Evolutionary conservation across 2,797 vertebrate species (phyloP), one percentile per base, ranked within the genome.

Genomic region (Tamandua tetradactyla): DNA sequence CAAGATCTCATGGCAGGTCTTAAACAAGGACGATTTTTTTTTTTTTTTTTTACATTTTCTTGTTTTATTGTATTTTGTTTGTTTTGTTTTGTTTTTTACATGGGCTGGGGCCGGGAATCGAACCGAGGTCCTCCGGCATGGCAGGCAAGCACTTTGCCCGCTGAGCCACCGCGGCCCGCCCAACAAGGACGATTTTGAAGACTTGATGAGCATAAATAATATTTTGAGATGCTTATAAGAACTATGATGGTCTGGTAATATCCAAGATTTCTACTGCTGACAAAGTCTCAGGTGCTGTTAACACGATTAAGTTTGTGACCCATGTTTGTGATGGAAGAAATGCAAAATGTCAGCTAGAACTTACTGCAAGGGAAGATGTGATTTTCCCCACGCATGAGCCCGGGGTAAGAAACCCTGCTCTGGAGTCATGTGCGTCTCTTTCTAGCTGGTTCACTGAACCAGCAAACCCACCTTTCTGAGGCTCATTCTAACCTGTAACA

Each of bases 381-480:
- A 18, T 44, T 78, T 47, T 18, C 1, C 3, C n/a, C 37, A 10
- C 0, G 0, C 1, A 0, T 0, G 17, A 61, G 42, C 52, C 62
- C 14, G 7, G n/a, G 74, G 2, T 10, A 13, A 20, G 74, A 78
- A 52, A 17, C n/a, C 27, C 7, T 6, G 13, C 13, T 75, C 35
- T 9, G 17, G 82, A 30, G 17, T 83, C 74, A 14, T 0, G 0
- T 3, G 55, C 27, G 2, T 42, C 32, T 22, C 55, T 40, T 14
- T 49, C 74, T 72, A 7, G 27, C 42, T 71, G 83, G 64, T 49
- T 62, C 35, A 40, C 82, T 8, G 1, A 4, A 25, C 27, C 23
- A 52, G 42, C 7, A 13, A 78, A 49, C 44, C 40, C 32, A 7
- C 32, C 23, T 52, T 44, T 85, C 52, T 3, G 74, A 80, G 42